Conservation (phyloP, 2,797 vertebrate genomes). For the Syngnathus acus region DNA sequence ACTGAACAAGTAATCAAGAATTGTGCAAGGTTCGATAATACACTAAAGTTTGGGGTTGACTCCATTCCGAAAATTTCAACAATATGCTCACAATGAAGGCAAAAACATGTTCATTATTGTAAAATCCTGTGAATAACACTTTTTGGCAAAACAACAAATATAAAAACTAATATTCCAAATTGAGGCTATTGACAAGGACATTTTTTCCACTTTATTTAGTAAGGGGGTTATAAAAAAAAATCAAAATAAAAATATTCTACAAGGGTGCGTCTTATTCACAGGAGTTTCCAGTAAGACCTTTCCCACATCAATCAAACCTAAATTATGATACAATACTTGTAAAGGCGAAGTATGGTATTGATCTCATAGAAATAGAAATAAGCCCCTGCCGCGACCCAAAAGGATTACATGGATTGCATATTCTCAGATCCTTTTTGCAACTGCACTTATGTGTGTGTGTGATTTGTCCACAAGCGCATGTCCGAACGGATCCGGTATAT, state of each 20-base stretch:
- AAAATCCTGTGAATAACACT: too few species aligned
- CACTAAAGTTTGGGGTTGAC: not conserved
- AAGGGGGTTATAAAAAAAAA: too few species aligned
- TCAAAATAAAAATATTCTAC: too few species aligned
- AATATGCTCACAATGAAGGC: not conserved
- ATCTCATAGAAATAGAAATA: not conserved
- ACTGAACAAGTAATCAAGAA: not conserved
- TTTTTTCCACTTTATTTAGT: too few species aligned
- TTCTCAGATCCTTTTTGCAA: slow-evolving; percentile 24
- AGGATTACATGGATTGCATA: not conserved
- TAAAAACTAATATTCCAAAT: too few species aligned
- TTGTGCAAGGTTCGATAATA: too few species aligned
- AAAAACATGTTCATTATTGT: not conserved
- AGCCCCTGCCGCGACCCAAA: not conserved
- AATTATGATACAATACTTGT: not conserved
- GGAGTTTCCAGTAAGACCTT: not conserved
- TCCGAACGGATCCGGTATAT: slow-evolving; percentile 33
- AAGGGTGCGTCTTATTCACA: too few species aligned
- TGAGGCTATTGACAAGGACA: too few species aligned
- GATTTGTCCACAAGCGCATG: not conserved
- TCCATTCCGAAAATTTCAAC: not conserved
- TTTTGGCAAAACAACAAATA: too few species aligned
- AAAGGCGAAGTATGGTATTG: not conserved
- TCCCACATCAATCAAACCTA: not conserved
- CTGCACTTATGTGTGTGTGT: slow-evolving; percentile 31